A percentile compares a stretch with the other conserved stretches of the same genome.
Evolutionary conservation across 2,888 invertebrate species (phyloP).

Genomic region (Chorisops tibialis): DNA sequence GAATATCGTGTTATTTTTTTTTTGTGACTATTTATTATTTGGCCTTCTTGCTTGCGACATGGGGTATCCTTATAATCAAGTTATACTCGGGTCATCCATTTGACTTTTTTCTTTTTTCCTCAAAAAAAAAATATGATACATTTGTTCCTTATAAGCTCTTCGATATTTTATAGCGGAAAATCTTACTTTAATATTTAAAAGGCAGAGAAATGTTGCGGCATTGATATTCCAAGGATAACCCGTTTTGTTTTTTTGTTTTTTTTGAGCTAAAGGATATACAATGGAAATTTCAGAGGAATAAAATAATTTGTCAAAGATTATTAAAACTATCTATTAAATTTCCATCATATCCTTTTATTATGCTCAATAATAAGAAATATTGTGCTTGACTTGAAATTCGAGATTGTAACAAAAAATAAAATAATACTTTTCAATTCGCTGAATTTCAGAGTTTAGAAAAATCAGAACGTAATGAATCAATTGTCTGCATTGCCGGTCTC

Average conservation of each 20-base stretch:
- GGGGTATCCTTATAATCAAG: constrained; percentile 18
- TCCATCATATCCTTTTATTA: too few species aligned
- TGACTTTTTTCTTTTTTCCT: background rate
- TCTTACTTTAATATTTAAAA: constrained; percentile 17
- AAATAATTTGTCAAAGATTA: constrained; percentile 17
- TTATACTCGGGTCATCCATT: constrained; percentile 13
- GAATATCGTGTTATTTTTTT: background rate
- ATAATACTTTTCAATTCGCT: too few species aligned
- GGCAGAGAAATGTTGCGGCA: background rate
- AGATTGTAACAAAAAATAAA: too few species aligned
- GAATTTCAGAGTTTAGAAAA: too few species aligned
- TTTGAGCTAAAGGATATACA: constrained; percentile 10
- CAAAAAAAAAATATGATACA: background rate
- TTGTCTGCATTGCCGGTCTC: too few species aligned
- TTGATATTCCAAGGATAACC: background rate
- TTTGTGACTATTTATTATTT: constrained; percentile 17
- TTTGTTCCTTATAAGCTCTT: background rate
- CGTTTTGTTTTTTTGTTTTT: background rate
- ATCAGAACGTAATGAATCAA: too few species aligned
- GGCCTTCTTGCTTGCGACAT: background rate
- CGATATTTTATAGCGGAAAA: background rate
- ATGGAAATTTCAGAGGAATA: background rate
- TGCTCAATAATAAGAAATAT: too few species aligned
- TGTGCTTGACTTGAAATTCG: too few species aligned
- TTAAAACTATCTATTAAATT: too few species aligned